Evolutionary conservation across 2,113 vertebrate species (phyloP).

Genomic region (Halichoeres trimaculatus): DNA sequence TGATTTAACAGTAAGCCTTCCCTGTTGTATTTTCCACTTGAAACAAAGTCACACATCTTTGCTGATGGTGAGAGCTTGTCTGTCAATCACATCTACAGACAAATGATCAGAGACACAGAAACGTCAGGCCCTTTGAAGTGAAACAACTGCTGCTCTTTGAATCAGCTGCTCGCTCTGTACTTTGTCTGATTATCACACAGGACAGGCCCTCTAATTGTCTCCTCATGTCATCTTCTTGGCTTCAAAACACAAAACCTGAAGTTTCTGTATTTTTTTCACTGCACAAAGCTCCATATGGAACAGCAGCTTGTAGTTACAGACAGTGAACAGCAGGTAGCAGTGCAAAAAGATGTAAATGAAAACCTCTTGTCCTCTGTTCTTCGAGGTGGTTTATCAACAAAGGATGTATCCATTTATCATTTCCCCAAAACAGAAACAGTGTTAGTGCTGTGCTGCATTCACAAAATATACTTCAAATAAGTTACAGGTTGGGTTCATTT

Average conservation of each 20-base stretch:
- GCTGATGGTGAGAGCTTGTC: slow-evolving; percentile 52
- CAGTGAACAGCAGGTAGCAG: slow-evolving; percentile 75
- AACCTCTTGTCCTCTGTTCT: slow-evolving; percentile 39
- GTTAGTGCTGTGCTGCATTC: slow-evolving; percentile 45
- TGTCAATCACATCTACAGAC: slow-evolving; percentile 64
- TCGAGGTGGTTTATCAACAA: slow-evolving; percentile 48
- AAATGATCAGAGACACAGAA: slow-evolving; percentile 65
- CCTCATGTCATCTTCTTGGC: slow-evolving; percentile 54
- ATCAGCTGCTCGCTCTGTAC: slow-evolving; percentile 41
- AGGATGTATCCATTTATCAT: slow-evolving; percentile 58
- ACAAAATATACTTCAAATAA: slow-evolving; percentile 37
- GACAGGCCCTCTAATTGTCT: slow-evolving; percentile 61
- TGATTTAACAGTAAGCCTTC: slow-evolving; percentile 27
- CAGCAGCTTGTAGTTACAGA: slow-evolving; percentile 71
- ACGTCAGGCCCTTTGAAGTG: slow-evolving; percentile 66
- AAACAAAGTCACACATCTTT: slow-evolving; percentile 51
- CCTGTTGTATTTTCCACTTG: slow-evolving; percentile 20
- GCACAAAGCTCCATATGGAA: slow-evolving; percentile 46
- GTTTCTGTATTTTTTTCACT: slow-evolving; percentile 16
- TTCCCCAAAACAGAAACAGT: slow-evolving; percentile 34
- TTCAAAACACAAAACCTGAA: slow-evolving; percentile 55
- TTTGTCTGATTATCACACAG: slow-evolving; percentile 60
- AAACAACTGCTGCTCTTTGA: slow-evolving; percentile 56
- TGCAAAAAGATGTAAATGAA: slow-evolving; percentile 61
- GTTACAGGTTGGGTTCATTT: slow-evolving; percentile 31